phyloP scores from a whole-genome alignment of 2,797 vertebrate species.

The Thaleichthys pacificus region DNA sequence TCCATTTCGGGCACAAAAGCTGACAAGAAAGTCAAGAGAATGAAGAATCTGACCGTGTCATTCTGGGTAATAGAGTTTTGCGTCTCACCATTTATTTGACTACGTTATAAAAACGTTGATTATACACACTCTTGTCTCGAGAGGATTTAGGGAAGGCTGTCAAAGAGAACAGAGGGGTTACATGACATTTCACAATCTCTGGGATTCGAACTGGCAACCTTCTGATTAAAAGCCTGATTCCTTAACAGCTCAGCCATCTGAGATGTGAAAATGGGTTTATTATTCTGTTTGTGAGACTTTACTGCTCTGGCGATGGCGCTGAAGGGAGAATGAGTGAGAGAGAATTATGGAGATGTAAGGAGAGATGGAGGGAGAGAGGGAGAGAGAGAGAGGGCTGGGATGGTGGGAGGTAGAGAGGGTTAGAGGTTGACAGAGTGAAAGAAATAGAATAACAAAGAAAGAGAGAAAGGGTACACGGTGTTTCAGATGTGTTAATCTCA shows the following conservation, averaged over 20 bases:
- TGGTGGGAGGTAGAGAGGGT: conserved; percentile 17
- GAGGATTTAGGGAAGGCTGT: background rate
- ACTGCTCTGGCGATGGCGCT: too few species aligned
- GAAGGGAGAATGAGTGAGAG: background rate
- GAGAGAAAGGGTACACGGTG: conserved; percentile 14
- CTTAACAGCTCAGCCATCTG: too few species aligned
- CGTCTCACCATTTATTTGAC: background rate
- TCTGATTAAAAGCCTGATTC: too few species aligned
- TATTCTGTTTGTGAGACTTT: too few species aligned
- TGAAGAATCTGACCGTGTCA: background rate
- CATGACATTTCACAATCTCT: background rate
- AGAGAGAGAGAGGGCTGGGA: background rate
- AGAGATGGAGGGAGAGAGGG: background rate
- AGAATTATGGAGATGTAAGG: background rate
- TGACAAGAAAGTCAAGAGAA: background rate
- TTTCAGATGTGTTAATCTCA: conserved; percentile 64
- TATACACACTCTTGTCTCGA: background rate
- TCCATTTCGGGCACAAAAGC: background rate
- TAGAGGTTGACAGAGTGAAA: conserved; percentile 31
- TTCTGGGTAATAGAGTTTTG: background rate
- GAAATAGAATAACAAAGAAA: conserved; percentile 45
- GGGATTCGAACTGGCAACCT: too few species aligned
- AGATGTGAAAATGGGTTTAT: too few species aligned
- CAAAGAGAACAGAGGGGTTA: background rate
- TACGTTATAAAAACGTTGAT: background rate